Base-by-base conservation (phyloP, 2,797 vertebrate species). In the Pangasius sanitwongsei region DNA sequence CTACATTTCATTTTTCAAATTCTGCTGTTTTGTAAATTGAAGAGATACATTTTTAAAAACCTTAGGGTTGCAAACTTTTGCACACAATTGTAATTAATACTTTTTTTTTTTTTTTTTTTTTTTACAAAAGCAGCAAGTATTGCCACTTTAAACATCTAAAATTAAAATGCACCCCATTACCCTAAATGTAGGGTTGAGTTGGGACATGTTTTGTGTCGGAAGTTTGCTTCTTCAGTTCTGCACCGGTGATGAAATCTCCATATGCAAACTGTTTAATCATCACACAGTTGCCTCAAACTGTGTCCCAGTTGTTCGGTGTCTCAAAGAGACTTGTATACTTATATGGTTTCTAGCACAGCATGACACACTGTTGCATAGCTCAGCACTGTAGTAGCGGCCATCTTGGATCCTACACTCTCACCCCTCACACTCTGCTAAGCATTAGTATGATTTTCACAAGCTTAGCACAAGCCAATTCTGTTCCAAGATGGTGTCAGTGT, bases 381-480 rank as follows among this genome's bases (percentile, higher is more conserved):
- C 83, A 55, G 70, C 83, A 55, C 65, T 70, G 48, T 85, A 85
- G 48, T 85, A 85, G 11, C 83, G 16, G 83, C 65, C 83, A 85
- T 85, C 48, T 70, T 85, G 83, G 44, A 85, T 70, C n/a, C 65
- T 70, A 25, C 8, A 2, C n/a, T 70, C 83, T 53, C 83, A 37
- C 16, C 34, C 63, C n/a, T 69, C 63, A 69, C n/a, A 53, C 44
- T 69, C n/a, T 70, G 65, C 48, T 34, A 70, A 70, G 44, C 83
- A 85, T 85, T 85, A 70, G 3, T 70, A 37, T 85, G 44, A 85
- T 34, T 85, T 53, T 34, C n/a, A 70, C 83, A 85, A 70, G 48
- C 83, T 70, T 70, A 70, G 65, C 16, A 70, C 65, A 85, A 85
- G 48, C 83, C 20, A 55, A 13, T 70, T 18, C 44, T 31, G 61